Percentiles rank a stretch among this genome's conserved stretches.
These are phyloP conservation scores for Stichopus horrens DNA, from an alignment of 53 echinoderm and acorn worm genomes.

Conservation along the genomic window DNA sequence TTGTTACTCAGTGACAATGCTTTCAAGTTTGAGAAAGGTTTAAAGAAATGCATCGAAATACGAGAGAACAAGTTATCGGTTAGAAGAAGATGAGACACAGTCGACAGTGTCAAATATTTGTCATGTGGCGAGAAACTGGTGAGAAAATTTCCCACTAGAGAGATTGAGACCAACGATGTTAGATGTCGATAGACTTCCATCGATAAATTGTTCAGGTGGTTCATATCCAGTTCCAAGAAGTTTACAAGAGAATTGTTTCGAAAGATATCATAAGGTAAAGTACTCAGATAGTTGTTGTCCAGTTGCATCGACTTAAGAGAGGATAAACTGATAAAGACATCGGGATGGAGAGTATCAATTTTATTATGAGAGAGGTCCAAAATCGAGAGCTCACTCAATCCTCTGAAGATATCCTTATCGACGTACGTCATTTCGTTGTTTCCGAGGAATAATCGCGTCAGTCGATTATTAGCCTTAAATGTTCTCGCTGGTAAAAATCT, in stretches of 20 bases:
- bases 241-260: not conserved
- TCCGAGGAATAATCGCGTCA: not conserved
- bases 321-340: not conserved
- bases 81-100: not conserved
- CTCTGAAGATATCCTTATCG: not conserved
- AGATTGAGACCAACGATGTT: not conserved
- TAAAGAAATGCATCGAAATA: not conserved
- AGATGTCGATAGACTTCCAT: not conserved
- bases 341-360: not conserved
- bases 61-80: not conserved
- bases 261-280: not conserved
- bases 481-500: not conserved
- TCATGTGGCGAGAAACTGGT: not conserved
- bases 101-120: not conserved
- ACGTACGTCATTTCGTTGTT: not conserved
- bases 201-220: not conserved
- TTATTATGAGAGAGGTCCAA: not conserved
- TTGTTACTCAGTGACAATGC: not conserved
- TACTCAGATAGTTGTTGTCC: not conserved
- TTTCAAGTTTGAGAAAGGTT: not conserved
- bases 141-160: not conserved
- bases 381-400: not conserved
- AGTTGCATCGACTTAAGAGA: not conserved
- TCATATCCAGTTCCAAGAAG: not conserved
- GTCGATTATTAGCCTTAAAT: not conserved